Percentiles rank a stretch among this genome's conserved stretches.
These are phyloP conservation scores for Dermatemys mawii DNA, from an alignment of 2,113 vertebrate species.

Conservation along the genomic window DNA sequence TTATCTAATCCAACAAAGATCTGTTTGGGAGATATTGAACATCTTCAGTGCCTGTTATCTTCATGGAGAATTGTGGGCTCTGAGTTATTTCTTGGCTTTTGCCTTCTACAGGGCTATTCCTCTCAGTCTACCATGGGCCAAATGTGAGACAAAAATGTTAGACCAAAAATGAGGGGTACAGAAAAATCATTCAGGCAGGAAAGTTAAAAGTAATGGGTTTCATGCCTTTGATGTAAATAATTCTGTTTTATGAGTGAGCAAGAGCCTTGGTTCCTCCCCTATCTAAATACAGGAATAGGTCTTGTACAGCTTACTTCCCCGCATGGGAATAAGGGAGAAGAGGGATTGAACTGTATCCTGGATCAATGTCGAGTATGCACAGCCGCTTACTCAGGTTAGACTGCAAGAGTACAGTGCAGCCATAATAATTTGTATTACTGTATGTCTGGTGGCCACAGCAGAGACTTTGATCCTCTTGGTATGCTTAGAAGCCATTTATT, in stretches of 20 bases:
- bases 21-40: background rate
- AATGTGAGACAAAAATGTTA: background rate
- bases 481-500: background rate
- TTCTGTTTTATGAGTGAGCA: background rate
- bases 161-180: background rate
- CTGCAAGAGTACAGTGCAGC: background rate
- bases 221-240: background rate
- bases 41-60: background rate
- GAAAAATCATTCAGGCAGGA: background rate
- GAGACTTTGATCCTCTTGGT: background rate
- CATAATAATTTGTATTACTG: background rate
- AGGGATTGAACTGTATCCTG: background rate
- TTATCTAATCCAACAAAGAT: background rate
- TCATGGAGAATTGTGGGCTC: background rate
- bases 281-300: accelerated
- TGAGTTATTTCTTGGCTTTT: background rate
- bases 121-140: background rate
- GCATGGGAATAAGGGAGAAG: background rate
- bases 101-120: background rate
- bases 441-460: background rate
- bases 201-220: background rate
- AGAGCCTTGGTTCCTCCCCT: background rate
- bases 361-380: background rate
- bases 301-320: background rate
- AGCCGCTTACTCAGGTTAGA: background rate